Percentiles rank a stretch among this genome's conserved stretches.
Conservation (phyloP, 2,888 invertebrate species). For the Pterostichus niger region DNA sequence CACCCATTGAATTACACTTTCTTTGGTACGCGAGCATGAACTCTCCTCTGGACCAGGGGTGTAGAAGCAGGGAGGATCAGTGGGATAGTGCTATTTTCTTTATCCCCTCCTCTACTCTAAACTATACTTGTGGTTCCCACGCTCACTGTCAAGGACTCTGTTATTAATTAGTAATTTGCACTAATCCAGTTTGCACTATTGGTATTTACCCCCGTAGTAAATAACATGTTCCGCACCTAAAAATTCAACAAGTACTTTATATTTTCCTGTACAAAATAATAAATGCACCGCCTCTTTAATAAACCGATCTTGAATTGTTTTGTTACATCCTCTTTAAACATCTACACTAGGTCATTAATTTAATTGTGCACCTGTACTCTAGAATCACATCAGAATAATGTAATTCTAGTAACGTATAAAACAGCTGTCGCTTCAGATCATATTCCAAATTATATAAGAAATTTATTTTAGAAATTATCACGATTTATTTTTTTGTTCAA, state of each 20-base stretch:
- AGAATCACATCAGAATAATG: conserved; percentile 56
- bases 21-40: conserved; percentile 57
- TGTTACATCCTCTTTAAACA: conserved; percentile 39
- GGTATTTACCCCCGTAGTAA: too few species aligned
- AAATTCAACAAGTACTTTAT: too few species aligned
- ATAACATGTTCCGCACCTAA: too few species aligned
- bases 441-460: neutral
- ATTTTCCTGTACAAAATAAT: too few species aligned
- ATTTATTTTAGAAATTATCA: too few species aligned
- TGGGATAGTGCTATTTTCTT: conserved; percentile 59
- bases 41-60: conserved; percentile 57
- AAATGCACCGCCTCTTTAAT: neutral
- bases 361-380: conserved; percentile 58
- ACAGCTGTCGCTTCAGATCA: conserved; percentile 28
- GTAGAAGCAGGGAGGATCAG: conserved; percentile 52
- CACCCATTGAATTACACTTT: conserved; percentile 66
- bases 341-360: conserved; percentile 48
- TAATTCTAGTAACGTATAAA: conserved; percentile 33
- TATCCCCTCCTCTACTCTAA: conserved; percentile 53
- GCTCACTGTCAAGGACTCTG: neutral
- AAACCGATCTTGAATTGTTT: conserved; percentile 10
- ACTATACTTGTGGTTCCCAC: conserved; percentile 29
- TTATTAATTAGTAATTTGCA: neutral
- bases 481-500: too few species aligned
- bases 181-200: too few species aligned